A percentile compares a stretch with the other conserved stretches of the same genome.
These are phyloP conservation scores for Spodoptera exigua DNA, from an alignment of 2,888 invertebrate species.

Conservation along the genomic window DNA sequence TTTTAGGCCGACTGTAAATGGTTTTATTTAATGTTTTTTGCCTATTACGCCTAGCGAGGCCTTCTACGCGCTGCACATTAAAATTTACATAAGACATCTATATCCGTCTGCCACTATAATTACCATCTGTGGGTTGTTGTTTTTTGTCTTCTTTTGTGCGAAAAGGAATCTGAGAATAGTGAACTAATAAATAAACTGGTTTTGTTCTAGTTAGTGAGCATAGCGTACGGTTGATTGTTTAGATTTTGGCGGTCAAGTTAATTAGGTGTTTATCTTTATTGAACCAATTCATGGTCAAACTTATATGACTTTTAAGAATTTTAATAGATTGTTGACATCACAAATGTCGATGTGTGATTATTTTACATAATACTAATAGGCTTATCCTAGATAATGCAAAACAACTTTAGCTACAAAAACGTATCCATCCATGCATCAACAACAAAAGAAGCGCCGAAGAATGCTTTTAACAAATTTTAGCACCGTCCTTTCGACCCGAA, in stretches of 20 bases:
- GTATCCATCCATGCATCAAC: too few relatives aligned
- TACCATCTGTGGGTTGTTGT: conserved; percentile 19
- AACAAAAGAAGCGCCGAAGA: too few relatives aligned
- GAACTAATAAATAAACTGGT: conserved; percentile 14
- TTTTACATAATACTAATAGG: too few relatives aligned
- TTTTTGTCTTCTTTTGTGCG: conserved; percentile 27
- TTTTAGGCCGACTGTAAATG: conserved; percentile 25
- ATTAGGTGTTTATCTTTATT: too few relatives aligned
- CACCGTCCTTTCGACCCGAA: neutral
- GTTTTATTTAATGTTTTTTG: conserved; percentile 40
- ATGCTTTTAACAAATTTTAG: conserved; percentile 4
- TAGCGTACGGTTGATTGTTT: conserved; percentile 14
- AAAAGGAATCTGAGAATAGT: conserved; percentile 3
- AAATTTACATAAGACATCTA: conserved; percentile 34
- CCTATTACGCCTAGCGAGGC: conserved; percentile 43
- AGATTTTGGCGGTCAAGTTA: neutral
- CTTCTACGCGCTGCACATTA: conserved; percentile 25
- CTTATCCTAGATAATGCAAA: too few relatives aligned
- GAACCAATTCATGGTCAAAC: too few relatives aligned
- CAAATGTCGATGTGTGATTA: too few relatives aligned
- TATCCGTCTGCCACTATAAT: conserved; percentile 39
- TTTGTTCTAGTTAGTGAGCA: conserved; percentile 14
- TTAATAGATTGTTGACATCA: too few relatives aligned
- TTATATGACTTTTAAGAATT: too few relatives aligned
- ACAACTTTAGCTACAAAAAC: too few relatives aligned